Evolutionary conservation across 2,888 invertebrate species (phyloP).

Genomic region (Loripinus fragilis): DNA sequence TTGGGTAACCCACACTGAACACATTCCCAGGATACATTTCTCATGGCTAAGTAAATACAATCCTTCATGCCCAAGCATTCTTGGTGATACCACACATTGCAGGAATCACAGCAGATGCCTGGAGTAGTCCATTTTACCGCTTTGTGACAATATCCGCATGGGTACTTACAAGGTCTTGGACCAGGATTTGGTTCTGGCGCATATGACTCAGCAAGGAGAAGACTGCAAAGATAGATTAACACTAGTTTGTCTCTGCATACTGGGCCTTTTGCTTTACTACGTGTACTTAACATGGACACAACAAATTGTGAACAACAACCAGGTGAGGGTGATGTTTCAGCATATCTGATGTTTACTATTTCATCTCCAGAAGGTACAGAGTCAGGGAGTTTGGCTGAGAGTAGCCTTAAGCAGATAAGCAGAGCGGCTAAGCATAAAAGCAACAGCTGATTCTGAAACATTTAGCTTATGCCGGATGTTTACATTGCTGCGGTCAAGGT

Average conservation of each 20-base stretch:
- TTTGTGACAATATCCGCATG: too few relatives aligned
- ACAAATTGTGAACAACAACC: not conserved
- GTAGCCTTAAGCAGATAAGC: not conserved
- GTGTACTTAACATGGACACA: not conserved
- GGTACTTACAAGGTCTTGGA: too few relatives aligned
- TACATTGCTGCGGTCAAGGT: conserved; percentile 9
- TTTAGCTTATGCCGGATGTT: not conserved
- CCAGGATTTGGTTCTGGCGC: conserved; percentile 34
- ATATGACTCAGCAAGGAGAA: conserved; percentile 28
- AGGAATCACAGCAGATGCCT: too few relatives aligned
- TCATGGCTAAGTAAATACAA: too few relatives aligned
- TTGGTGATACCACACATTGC: too few relatives aligned
- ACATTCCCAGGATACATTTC: too few relatives aligned
- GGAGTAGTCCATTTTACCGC: too few relatives aligned
- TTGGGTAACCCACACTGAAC: too few relatives aligned
- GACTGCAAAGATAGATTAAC: conserved; percentile 27
- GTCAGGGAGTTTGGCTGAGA: conserved; percentile 6
- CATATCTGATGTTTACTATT: conserved; percentile 2
- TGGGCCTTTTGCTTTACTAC: conserved; percentile 15
- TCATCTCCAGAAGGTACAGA: conserved; percentile 11
- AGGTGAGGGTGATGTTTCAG: not conserved
- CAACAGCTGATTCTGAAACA: not conserved
- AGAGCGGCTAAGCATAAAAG: not conserved
- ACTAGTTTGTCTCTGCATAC: conserved; percentile 25
- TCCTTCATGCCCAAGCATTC: too few relatives aligned